Conservation (phyloP, 2,113 vertebrate species). For the Ariopsis seemanni region DNA sequence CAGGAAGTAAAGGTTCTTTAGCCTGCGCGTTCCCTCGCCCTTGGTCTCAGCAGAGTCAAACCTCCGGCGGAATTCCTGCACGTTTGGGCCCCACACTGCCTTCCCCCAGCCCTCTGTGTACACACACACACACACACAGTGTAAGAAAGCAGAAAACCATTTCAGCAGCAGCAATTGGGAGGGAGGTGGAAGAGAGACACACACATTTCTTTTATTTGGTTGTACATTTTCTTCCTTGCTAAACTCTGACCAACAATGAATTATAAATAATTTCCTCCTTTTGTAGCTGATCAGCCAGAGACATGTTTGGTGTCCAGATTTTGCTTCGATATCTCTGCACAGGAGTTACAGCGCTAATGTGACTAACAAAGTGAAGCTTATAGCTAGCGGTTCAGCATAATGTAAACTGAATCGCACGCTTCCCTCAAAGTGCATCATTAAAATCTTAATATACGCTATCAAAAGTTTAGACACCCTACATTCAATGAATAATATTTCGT, state of each 20-base stretch:
- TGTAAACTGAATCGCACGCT: background rate
- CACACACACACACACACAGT: background rate
- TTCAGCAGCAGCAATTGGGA: background rate
- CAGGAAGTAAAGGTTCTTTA: constrained; percentile 95
- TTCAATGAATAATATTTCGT: too few relatives aligned
- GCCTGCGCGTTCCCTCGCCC: constrained; percentile 88
- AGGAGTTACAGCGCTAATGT: background rate
- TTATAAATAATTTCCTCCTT: background rate
- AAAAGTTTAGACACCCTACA: background rate
- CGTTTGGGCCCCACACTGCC: constrained; percentile 85
- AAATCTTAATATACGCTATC: background rate
- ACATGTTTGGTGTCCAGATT: background rate
- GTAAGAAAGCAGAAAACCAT: background rate
- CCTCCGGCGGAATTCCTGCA: constrained; percentile 85
- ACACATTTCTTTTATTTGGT: background rate
- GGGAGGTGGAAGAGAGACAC: background rate
- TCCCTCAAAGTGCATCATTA: background rate
- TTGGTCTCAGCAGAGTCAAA: constrained; percentile 88
- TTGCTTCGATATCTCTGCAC: background rate
- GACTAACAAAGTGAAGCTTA: background rate
- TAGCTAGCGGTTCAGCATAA: background rate
- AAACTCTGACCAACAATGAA: background rate
- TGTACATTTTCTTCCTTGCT: background rate
- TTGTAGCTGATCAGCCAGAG: background rate
- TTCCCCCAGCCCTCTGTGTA: constrained; percentile 86